phyloP scores from a whole-genome alignment of 2,797 vertebrate species.

The Spinus pinus region DNA sequence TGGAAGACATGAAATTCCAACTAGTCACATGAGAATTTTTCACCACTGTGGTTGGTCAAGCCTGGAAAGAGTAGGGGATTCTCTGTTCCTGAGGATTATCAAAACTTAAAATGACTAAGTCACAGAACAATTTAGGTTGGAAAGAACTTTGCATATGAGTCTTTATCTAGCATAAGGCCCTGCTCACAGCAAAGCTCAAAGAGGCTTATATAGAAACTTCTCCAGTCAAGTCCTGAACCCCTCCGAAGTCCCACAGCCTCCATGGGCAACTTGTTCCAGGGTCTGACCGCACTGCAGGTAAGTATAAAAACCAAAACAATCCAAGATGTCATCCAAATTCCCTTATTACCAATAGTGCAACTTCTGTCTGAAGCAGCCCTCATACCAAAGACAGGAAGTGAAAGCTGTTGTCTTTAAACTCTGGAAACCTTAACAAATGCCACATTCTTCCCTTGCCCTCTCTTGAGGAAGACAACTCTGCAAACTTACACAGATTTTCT shows the following conservation, averaged over 20 bases:
- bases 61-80: background rate
- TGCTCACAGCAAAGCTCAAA: background rate
- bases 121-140: background rate
- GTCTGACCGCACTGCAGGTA: background rate
- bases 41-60: background rate
- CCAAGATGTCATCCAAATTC: background rate
- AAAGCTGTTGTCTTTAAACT: background rate
- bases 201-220: background rate
- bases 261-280: background rate
- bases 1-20: background rate
- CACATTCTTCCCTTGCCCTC: background rate
- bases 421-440: background rate
- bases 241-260: background rate
- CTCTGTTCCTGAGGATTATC: background rate
- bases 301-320: background rate
- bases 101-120: background rate
- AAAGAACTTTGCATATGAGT: background rate
- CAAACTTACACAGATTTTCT: background rate
- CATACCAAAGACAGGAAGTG: background rate
- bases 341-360: background rate
- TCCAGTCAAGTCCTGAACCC: background rate
- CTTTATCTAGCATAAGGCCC: background rate
- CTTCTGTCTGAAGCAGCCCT: background rate
- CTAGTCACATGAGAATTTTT: background rate
- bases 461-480: background rate